A percentile compares a stretch with the other conserved stretches of the same genome.
Evolutionary conservation across 2,797 vertebrate species (phyloP).

Genomic region (Sebastes trivittatus): DNA sequence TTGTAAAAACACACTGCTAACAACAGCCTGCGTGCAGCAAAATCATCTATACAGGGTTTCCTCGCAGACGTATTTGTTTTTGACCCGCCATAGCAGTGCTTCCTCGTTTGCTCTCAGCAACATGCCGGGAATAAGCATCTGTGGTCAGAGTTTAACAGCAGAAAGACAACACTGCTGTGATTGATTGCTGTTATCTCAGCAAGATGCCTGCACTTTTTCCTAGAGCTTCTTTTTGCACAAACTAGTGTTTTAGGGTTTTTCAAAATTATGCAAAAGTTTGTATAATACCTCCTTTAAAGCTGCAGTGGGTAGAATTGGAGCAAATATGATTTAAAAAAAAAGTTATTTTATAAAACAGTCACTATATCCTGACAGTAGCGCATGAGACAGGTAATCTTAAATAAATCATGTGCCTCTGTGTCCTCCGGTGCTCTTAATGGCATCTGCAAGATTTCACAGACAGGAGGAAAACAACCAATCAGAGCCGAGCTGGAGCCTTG

Average conservation of each 20-base stretch:
- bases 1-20: slow-evolving; percentile 9
- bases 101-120: slow-evolving; percentile 27
- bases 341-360: no score
- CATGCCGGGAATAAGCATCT: slow-evolving; percentile 12
- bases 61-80: slow-evolving; percentile 28
- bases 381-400: no score
- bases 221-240: neutral
- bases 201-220: neutral
- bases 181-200: slow-evolving; percentile 3
- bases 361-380: accelerated
- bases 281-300: neutral
- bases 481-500: no score
- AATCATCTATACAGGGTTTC: slow-evolving; percentile 23
- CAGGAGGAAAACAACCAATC: no score
- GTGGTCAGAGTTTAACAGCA: slow-evolving; percentile 33
- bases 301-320: no score
- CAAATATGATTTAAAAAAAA: no score
- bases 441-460: no score
- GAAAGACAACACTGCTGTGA: neutral
- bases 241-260: neutral
- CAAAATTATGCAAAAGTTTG: neutral
- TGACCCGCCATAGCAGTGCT: slow-evolving; percentile 12
- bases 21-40: slow-evolving; percentile 5
- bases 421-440: no score
- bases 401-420: no score